Base-by-base conservation (phyloP, 2,888 invertebrate species). In the Limnephilus auricula region DNA sequence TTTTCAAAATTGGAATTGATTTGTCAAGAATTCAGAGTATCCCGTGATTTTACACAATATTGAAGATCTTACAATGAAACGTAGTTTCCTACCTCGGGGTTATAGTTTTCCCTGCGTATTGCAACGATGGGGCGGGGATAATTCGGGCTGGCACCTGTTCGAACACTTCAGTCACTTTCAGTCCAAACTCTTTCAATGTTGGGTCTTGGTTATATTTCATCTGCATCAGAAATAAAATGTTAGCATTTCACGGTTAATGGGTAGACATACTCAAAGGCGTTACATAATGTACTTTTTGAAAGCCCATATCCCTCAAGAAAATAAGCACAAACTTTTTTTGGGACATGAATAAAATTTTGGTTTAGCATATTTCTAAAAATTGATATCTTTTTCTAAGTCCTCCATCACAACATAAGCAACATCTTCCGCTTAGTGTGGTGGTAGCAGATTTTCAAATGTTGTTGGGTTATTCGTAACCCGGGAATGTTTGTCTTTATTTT, bases 181-280 rank as follows among this genome's bases (percentile, higher is more conserved):
- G 95, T 1, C 98, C 98, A 95, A 99, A 99, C 93, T 98, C 97
- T 94, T 96, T 96, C 90, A 99, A 97, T 93, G 96, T 96, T 0
- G 96, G 94, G 94, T 95, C 94, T 0, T 93, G 6, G 92, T 95
- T 95, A 91, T 95, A 95, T 3, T 94, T 92, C 25, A 95, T 94
- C 30, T 91, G 91, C 30, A 2, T 3, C 13, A 45, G 50, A 45
- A 40, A 50, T 18, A 86, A 18, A 45, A 45, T 40, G 40, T 37
- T 37, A 80, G 80, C 0, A 89, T 32, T 30, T 65, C 30, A 87
- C 1, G 25, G 25, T 65, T 25, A 65, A 50, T 65, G 12, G 5
- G n/a, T 10, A 37, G 37, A 90, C 82, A 31, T 86, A 79, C 40
- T 78, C 25, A 50, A 50, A 89, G 92, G 86, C 85, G 2, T 9